Evolutionary conservation across 1,140 invertebrate genomes (phyloP).

Genomic region (Heliothis virescens): DNA sequence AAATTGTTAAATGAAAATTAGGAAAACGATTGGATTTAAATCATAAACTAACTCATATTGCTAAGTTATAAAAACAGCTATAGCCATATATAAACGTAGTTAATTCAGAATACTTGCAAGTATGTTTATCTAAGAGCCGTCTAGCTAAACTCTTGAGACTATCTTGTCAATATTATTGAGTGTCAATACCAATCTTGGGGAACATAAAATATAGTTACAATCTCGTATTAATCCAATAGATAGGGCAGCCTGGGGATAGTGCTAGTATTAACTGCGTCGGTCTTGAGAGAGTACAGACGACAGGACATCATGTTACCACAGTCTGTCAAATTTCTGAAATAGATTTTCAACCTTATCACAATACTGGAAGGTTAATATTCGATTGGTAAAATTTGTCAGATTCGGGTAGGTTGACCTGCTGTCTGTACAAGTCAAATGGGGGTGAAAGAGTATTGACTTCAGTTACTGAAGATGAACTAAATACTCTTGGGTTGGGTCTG

Average conservation of each 20-base stretch:
- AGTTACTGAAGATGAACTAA: background rate
- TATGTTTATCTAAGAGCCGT: slow-evolving; percentile 2
- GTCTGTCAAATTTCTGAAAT: too few relatives aligned
- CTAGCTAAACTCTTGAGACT: slow-evolving; percentile 15
- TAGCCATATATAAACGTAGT: too few relatives aligned
- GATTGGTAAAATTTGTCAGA: too few relatives aligned
- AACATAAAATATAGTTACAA: slow-evolving; percentile 4
- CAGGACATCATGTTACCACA: too few relatives aligned
- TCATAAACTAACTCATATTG: too few relatives aligned
- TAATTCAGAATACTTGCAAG: background rate
- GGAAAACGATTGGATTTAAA: too few relatives aligned
- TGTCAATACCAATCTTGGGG: slow-evolving; percentile 29
- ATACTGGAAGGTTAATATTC: too few relatives aligned
- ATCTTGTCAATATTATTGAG: slow-evolving; percentile 39
- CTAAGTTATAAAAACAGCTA: too few relatives aligned
- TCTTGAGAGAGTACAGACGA: background rate
- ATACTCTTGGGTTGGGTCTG: too few relatives aligned
- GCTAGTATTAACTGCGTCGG: background rate
- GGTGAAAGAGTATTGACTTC: background rate
- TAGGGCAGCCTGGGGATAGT: slow-evolving; percentile 1
- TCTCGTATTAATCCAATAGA: slow-evolving; percentile 30
- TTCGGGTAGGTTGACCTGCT: too few relatives aligned
- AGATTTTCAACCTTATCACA: too few relatives aligned
- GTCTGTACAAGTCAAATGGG: slow-evolving; percentile 1
- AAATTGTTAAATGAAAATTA: too few relatives aligned